Evolutionary conservation across 1,140 invertebrate species (phyloP).

Genomic region (Acromyrmex echinatior): DNA sequence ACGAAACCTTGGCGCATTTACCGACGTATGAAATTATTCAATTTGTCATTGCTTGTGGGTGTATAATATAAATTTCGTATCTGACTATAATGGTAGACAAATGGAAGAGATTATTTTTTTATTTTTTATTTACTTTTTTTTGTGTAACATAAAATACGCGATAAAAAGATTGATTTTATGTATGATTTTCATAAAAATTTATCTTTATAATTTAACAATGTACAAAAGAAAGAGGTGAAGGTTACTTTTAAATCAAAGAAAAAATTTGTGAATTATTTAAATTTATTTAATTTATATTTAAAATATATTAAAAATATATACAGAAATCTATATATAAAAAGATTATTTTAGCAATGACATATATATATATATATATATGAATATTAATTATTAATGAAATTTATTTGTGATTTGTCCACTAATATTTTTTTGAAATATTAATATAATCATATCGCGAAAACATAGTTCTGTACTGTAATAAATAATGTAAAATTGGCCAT

Average conservation of each 20-base stretch:
- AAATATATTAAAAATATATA: too few relatives aligned
- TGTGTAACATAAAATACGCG: not conserved
- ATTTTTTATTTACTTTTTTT: not conserved
- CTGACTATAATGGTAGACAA: not conserved
- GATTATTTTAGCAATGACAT: too few relatives aligned
- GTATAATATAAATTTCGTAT: not conserved
- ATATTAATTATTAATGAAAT: not conserved
- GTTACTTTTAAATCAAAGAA: not conserved
- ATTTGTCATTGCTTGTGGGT: not conserved
- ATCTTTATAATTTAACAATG: slow-evolving; percentile 26
- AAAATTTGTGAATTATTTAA: not conserved
- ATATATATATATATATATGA: not conserved
- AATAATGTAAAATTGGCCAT: not conserved
- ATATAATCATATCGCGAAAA: not conserved
- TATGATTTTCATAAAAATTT: not conserved
- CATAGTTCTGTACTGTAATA: not conserved
- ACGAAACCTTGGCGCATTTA: slow-evolving; percentile 12
- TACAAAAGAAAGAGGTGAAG: not conserved
- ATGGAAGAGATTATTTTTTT: not conserved
- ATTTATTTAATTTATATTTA: not conserved
- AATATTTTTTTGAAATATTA: not conserved
- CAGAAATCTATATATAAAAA: too few relatives aligned
- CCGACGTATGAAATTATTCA: not conserved
- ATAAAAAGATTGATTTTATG: not conserved
- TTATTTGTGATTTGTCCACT: not conserved